Evolutionary conservation across 2,113 vertebrate species (phyloP).

Genomic region (Dromas ardeola): DNA sequence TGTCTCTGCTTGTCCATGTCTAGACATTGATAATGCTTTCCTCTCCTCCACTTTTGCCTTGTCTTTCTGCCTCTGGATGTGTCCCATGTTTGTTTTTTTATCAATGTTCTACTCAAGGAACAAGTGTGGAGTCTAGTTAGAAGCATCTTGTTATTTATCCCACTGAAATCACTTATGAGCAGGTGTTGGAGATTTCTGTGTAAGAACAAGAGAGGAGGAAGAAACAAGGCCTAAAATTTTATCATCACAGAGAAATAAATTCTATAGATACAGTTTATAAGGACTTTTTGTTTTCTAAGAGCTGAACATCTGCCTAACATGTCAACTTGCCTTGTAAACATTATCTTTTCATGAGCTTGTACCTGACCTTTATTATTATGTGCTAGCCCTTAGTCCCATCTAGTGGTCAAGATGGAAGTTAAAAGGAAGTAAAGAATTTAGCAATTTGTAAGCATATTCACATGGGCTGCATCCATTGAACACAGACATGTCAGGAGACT

Average conservation of each 20-base stretch:
- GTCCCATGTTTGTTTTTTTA: background rate
- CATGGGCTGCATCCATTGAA: background rate
- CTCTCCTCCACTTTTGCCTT: background rate
- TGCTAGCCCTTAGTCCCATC: slow-evolving; percentile 32
- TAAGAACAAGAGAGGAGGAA: background rate
- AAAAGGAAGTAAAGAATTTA: background rate
- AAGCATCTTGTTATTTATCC: background rate
- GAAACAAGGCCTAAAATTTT: background rate
- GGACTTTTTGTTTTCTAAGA: background rate
- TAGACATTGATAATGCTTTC: background rate
- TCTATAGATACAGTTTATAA: background rate
- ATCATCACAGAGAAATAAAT: background rate
- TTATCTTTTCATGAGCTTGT: background rate
- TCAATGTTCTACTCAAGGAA: background rate
- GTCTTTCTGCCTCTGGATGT: background rate
- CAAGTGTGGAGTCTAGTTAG: background rate
- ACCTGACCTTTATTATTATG: background rate
- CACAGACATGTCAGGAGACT: background rate
- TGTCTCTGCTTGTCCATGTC: background rate
- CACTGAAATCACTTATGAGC: background rate
- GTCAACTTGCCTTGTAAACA: background rate
- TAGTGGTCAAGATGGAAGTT: background rate
- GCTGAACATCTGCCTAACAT: background rate
- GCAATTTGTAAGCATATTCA: background rate
- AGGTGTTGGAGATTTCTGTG: background rate